Evolutionary conservation across 2,113 vertebrate species (phyloP).

Genomic region (Alexandromys fortis): DNA sequence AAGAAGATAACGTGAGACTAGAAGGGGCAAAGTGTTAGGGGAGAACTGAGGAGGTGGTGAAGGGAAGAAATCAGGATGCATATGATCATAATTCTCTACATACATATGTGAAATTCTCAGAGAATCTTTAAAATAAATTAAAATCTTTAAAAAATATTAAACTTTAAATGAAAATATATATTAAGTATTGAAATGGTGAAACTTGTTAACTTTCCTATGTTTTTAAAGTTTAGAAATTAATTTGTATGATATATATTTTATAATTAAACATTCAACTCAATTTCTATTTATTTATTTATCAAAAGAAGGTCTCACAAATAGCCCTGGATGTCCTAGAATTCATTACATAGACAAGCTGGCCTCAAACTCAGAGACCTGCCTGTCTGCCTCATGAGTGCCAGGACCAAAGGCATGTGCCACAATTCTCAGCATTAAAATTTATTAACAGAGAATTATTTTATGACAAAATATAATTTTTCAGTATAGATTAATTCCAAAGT

Average conservation of each 20-base stretch:
- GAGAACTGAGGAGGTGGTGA: no score
- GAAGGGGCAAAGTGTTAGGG: not conserved
- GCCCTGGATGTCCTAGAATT: not conserved
- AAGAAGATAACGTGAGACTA: not conserved
- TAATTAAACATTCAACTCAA: not conserved
- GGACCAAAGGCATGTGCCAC: not conserved
- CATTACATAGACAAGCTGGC: not conserved
- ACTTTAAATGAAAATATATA: not conserved
- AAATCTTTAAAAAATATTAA: not conserved
- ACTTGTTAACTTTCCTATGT: not conserved
- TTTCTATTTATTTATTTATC: not conserved
- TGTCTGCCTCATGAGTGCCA: no score
- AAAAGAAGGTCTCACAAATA: not conserved
- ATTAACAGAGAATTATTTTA: not conserved
- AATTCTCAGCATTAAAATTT: not conserved
- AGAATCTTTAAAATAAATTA: not conserved
- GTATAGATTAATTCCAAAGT: not conserved
- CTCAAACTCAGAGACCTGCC: not conserved
- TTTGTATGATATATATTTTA: not conserved
- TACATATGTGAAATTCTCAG: not conserved
- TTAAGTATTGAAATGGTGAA: not conserved
- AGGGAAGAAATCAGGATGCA: not conserved
- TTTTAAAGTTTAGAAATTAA: not conserved
- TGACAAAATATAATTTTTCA: not conserved
- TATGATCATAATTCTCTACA: not conserved